phyloP scores from a whole-genome alignment of 2,888 invertebrate genomes.

The Geophilus truncorum region DNA sequence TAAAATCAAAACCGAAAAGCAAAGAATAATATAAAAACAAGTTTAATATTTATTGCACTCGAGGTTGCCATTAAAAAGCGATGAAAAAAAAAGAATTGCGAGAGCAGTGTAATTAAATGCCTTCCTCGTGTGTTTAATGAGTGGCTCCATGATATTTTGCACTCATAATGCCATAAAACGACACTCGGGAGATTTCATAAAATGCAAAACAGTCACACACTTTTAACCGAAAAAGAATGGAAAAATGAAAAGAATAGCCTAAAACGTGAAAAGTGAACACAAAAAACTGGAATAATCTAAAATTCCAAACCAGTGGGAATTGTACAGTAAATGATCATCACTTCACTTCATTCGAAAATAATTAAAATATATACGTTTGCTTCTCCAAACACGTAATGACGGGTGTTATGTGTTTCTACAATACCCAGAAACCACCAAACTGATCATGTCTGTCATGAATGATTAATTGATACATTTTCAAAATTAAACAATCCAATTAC shows the following conservation, averaged over 20 bases:
- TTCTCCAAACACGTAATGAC: too few relatives aligned
- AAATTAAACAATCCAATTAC: too few relatives aligned
- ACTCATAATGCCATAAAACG: constrained; percentile 18
- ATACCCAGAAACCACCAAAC: too few relatives aligned
- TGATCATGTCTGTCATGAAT: too few relatives aligned
- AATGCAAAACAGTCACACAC: constrained; percentile 1
- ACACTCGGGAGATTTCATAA: constrained; percentile 23
- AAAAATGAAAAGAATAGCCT: not conserved
- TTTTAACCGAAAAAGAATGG: not conserved
- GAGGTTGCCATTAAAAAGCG: constrained; percentile 19
- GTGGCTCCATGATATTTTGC: constrained; percentile 27
- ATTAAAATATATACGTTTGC: too few relatives aligned
- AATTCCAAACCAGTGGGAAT: not conserved
- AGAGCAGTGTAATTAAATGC: constrained; percentile 20
- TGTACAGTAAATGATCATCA: too few relatives aligned
- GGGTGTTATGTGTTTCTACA: too few relatives aligned
- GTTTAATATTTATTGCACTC: constrained; percentile 5
- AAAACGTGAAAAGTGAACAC: not conserved
- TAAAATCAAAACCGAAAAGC: not conserved
- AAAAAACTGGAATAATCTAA: not conserved
- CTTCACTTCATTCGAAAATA: too few relatives aligned
- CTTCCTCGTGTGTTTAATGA: constrained; percentile 24
- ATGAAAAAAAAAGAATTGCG: not conserved
- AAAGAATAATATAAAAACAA: not conserved
- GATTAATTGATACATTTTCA: too few relatives aligned